These are phyloP conservation scores for Zoanthus sansibaricus DNA, from an alignment of 92 coral and sea anemone genomes.

Conservation along the genomic window DNA sequence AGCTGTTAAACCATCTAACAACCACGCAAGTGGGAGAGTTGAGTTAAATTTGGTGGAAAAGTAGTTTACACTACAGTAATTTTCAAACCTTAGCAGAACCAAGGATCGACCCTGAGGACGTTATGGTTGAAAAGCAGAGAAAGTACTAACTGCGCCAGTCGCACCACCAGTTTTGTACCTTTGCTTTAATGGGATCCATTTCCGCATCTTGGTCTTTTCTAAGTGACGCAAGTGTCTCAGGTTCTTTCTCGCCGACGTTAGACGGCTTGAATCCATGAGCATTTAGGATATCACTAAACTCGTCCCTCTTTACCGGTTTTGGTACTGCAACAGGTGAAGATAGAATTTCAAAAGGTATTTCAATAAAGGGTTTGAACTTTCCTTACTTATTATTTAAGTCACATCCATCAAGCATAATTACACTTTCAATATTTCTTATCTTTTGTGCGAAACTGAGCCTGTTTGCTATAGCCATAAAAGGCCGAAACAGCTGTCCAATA, in stretches of 20 bases:
- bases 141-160: not conserved
- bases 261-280: constrained; percentile 94
- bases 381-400: too few relatives aligned
- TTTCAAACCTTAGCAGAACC: too few relatives aligned
- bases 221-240: constrained; percentile 74
- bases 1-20: too few relatives aligned
- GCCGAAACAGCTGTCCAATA: too few relatives aligned
- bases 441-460: too few relatives aligned
- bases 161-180: constrained; percentile 55
- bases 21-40: too few relatives aligned
- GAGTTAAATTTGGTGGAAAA: too few relatives aligned
- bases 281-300: constrained; percentile 94
- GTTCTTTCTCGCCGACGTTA: constrained; percentile 61
- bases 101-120: not conserved
- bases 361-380: not conserved
- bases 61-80: too few relatives aligned
- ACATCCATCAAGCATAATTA: too few relatives aligned
- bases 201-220: constrained; percentile 74
- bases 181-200: constrained; percentile 91
- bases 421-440: too few relatives aligned
- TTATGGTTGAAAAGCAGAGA: not conserved
- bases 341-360: not conserved
- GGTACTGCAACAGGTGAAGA: constrained; percentile 69
- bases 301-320: constrained; percentile 84
- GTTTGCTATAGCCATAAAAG: too few relatives aligned